Conservation (phyloP, 2,797 vertebrate species). For the Gephyroberyx darwinii region DNA sequence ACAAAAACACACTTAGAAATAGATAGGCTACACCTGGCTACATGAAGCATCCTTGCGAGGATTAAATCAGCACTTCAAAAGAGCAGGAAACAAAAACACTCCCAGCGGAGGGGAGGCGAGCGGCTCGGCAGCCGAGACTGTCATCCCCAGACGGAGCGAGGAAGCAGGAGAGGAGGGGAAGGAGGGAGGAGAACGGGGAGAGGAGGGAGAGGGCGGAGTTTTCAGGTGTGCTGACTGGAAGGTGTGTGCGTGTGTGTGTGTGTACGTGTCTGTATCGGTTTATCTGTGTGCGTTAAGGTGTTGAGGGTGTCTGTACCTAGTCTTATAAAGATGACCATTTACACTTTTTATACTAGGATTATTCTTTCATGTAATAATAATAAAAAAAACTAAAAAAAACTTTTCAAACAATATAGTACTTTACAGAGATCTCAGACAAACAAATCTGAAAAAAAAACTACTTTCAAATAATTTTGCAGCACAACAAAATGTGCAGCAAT, state of each 20-base stretch:
- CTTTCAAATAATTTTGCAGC: neutral
- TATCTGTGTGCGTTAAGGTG: slow-evolving; percentile 21
- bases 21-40: slow-evolving; percentile 79
- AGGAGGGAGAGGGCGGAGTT: slow-evolving; percentile 68
- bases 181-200: slow-evolving; percentile 50
- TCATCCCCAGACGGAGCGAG: slow-evolving; percentile 72
- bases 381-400: no score
- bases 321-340: slow-evolving; percentile 18
- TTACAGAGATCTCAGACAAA: neutral
- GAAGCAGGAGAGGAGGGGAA: slow-evolving; percentile 49
- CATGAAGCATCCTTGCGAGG: slow-evolving; percentile 76
- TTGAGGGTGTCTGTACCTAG: neutral
- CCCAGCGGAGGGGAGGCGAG: slow-evolving; percentile 77
- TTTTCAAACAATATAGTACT: neutral
- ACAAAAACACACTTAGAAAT: slow-evolving; percentile 62
- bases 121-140: slow-evolving; percentile 74
- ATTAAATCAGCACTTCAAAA: slow-evolving; percentile 87
- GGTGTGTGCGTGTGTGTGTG: slow-evolving; percentile 57
- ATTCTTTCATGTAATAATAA: slow-evolving; percentile 1
- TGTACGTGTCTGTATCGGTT: slow-evolving; percentile 7
- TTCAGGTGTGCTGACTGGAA: slow-evolving; percentile 70
- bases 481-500: neutral
- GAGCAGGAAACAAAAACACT: slow-evolving; percentile 81
- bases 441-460: neutral
- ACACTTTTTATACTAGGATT: neutral